A percentile compares a stretch with the other conserved stretches of the same genome.
These are phyloP conservation scores for Nanorana parkeri DNA, from an alignment of 2,113 vertebrate species.

Conservation along the genomic window DNA sequence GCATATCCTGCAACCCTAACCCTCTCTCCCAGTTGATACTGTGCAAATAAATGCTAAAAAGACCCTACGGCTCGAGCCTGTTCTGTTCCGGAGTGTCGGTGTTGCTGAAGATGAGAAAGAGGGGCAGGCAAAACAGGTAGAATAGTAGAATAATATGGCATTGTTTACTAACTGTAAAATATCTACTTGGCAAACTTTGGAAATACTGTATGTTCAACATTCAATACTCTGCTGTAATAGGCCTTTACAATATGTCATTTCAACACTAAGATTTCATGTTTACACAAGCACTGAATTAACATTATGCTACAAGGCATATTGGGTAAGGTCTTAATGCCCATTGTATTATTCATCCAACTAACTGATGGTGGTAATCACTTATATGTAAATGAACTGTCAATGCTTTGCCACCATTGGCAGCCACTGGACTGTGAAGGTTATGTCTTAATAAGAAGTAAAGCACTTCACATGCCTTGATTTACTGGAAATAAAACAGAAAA, in stretches of 20 bases:
- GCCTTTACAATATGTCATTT: constrained; percentile 34
- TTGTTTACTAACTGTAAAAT: background rate
- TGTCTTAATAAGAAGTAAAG: constrained; percentile 85
- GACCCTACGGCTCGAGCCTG: too few species aligned
- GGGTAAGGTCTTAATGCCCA: constrained; percentile 81
- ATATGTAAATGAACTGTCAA: constrained; percentile 90
- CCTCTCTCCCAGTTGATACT: too few species aligned
- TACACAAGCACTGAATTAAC: constrained; percentile 75
- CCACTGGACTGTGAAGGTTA: constrained; percentile 91
- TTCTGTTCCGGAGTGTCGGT: too few species aligned
- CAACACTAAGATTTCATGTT: constrained; percentile 67
- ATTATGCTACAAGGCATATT: constrained; percentile 81
- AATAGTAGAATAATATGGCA: too few species aligned
- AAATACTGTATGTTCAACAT: background rate
- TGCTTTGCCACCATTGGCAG: constrained; percentile 79
- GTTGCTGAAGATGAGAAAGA: too few species aligned
- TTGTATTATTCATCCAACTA: constrained; percentile 83
- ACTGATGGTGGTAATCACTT: constrained; percentile 95
- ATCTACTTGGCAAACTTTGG: background rate
- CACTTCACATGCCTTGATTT: constrained; percentile 90
- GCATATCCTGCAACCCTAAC: too few species aligned
- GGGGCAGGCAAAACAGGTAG: too few species aligned
- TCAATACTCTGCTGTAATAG: background rate
- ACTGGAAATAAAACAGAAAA: constrained; percentile 94
- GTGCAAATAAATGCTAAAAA: too few species aligned